phyloP scores from a whole-genome alignment of 2,113 vertebrate genomes.

The Lipophrys pholis region DNA sequence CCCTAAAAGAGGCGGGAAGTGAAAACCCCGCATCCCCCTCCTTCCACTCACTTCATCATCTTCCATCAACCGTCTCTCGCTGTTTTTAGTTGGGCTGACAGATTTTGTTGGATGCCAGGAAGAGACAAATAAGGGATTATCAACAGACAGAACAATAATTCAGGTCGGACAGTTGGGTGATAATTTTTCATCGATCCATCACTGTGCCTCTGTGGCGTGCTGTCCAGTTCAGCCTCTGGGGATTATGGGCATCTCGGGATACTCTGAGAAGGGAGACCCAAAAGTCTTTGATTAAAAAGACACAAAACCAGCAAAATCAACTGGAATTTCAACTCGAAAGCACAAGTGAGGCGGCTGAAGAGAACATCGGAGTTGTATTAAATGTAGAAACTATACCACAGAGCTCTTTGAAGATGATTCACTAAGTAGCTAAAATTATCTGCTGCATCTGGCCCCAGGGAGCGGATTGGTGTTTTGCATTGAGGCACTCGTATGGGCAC shows the following conservation, averaged over 20 bases:
- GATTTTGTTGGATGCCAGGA: conserved; percentile 67
- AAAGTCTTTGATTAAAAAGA: conserved; percentile 3
- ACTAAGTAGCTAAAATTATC: conserved; percentile 84
- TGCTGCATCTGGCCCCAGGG: conserved; percentile 63
- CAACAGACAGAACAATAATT: conserved; percentile 73
- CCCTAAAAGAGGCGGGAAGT: conserved; percentile 63
- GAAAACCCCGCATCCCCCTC: conserved; percentile 33
- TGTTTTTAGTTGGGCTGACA: conserved; percentile 61
- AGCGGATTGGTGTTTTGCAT: conserved; percentile 75
- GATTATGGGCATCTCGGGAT: conserved; percentile 29
- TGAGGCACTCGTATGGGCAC: conserved; percentile 77
- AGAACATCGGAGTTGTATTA: conserved; percentile 28
- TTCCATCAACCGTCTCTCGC: conserved; percentile 60
- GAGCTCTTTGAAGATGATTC: conserved; percentile 78
- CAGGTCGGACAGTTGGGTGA: conserved; percentile 72
- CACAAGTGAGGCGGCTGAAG: conserved; percentile 24
- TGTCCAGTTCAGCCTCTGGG: conserved; percentile 44
- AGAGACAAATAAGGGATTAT: conserved; percentile 75
- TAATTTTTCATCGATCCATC: conserved; percentile 71
- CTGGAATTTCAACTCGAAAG: neutral
- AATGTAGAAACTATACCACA: conserved; percentile 36
- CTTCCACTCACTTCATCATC: conserved; percentile 66
- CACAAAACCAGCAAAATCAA: conserved; percentile 2
- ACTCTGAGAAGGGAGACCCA: conserved; percentile 27
- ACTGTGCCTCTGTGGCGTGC: conserved; percentile 22